Conservation (phyloP, 2,888 invertebrate genomes). For the Nomada fabriciana region DNA sequence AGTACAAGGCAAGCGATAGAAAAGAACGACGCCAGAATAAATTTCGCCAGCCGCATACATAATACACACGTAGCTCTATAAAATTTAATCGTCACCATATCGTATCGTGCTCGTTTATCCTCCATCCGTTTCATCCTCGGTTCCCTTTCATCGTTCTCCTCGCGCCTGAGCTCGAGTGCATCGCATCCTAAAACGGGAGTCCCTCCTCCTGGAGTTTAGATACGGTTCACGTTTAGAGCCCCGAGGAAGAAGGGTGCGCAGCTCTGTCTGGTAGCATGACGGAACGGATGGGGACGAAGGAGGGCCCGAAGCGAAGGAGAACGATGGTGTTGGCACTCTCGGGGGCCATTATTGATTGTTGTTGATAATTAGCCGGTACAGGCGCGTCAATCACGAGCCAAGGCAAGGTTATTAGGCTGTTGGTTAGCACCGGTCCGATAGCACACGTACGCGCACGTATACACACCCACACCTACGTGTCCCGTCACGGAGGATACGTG, state of each 20-base stretch:
- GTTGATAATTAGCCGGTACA: constrained; percentile 83
- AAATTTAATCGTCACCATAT: not conserved
- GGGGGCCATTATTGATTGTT: constrained; percentile 81
- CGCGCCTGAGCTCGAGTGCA: not conserved
- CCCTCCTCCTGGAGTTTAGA: constrained; percentile 6
- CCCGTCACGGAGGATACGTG: constrained; percentile 30
- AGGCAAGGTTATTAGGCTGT: constrained; percentile 83
- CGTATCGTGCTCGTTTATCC: not conserved
- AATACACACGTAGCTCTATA: too few relatives aligned
- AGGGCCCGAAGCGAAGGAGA: constrained; percentile 51
- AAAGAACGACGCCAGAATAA: too few relatives aligned
- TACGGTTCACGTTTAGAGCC: constrained; percentile 13
- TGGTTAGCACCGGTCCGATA: constrained; percentile 79
- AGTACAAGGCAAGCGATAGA: too few relatives aligned
- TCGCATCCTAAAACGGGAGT: constrained; percentile 47
- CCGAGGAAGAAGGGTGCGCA: constrained; percentile 40
- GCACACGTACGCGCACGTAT: constrained; percentile 60
- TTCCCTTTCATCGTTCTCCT: constrained; percentile 14
- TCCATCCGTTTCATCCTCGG: not conserved
- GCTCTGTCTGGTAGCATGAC: constrained; percentile 50
- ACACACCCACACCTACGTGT: not conserved
- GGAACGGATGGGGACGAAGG: constrained; percentile 28
- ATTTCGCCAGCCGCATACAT: too few relatives aligned
- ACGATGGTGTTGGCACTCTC: constrained; percentile 65
- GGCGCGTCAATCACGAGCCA: constrained; percentile 82